phyloP scores from a whole-genome alignment of 2,797 vertebrate species.

The Poeciliopsis presidionis region DNA sequence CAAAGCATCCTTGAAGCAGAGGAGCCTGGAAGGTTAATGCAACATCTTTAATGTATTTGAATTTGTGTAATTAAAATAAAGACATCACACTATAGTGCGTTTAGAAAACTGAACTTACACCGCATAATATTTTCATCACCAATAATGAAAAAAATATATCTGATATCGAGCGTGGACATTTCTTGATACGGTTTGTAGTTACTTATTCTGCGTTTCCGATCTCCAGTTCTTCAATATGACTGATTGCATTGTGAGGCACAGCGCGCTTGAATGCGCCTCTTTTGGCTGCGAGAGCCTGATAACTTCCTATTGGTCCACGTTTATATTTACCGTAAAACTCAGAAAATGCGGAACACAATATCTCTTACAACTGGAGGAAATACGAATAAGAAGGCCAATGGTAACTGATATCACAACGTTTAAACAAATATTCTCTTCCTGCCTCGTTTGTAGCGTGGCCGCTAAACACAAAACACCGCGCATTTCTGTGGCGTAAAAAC shows the following conservation, averaged over 20 bases:
- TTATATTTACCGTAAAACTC: conserved; percentile 61
- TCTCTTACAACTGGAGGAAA: too few species aligned
- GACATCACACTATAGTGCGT: neutral
- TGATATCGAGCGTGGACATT: neutral
- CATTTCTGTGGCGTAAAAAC: neutral
- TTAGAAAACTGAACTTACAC: neutral
- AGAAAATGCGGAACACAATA: neutral
- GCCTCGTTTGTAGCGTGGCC: rapidly evolving
- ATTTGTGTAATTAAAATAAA: neutral
- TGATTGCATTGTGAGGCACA: neutral
- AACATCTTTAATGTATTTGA: neutral
- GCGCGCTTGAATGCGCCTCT: neutral
- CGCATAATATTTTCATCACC: neutral
- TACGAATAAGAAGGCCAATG: rapidly evolving
- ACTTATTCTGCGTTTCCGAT: neutral
- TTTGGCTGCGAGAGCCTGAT: neutral
- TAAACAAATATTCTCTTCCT: rapidly evolving
- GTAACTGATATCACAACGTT: rapidly evolving
- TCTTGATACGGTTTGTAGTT: too few species aligned
- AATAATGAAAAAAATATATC: neutral
- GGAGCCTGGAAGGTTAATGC: too few species aligned
- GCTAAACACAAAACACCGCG: neutral
- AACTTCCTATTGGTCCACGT: conserved; percentile 79
- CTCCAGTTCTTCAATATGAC: neutral
- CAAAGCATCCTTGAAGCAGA: too few species aligned